Conservation (phyloP, 2,113 vertebrate species). For the Microcebus ravelobensis region DNA sequence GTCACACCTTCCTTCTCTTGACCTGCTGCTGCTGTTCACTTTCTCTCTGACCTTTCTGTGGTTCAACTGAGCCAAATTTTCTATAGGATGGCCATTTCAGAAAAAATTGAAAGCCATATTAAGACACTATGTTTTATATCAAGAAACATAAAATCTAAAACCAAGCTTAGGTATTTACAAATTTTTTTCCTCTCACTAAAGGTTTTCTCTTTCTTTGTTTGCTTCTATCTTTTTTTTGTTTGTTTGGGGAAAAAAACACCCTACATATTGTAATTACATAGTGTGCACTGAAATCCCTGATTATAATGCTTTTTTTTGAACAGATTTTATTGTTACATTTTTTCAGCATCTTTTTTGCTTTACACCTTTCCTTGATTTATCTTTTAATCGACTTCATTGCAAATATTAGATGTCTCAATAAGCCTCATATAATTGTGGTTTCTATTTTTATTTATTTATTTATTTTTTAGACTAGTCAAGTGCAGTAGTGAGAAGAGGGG, state of each 20-base stretch:
- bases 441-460: too few species aligned
- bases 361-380: neutral
- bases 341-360: neutral
- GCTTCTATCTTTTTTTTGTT: neutral
- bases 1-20: neutral
- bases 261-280: neutral
- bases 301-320: neutral
- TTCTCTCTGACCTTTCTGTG: neutral
- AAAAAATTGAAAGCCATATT: neutral
- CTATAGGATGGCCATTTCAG: neutral
- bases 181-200: neutral
- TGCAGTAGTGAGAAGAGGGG: too few species aligned
- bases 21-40: neutral
- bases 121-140: neutral
- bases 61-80: neutral
- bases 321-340: neutral
- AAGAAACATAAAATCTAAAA: neutral
- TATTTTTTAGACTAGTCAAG: too few species aligned
- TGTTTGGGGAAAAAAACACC: neutral
- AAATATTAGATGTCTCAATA: neutral
- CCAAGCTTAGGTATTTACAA: neutral
- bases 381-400: neutral
- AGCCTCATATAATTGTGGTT: neutral
- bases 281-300: neutral
- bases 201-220: fast-evolving